Base-by-base conservation (phyloP, 1,140 invertebrate genomes). In the Batillaria attramentaria region DNA sequence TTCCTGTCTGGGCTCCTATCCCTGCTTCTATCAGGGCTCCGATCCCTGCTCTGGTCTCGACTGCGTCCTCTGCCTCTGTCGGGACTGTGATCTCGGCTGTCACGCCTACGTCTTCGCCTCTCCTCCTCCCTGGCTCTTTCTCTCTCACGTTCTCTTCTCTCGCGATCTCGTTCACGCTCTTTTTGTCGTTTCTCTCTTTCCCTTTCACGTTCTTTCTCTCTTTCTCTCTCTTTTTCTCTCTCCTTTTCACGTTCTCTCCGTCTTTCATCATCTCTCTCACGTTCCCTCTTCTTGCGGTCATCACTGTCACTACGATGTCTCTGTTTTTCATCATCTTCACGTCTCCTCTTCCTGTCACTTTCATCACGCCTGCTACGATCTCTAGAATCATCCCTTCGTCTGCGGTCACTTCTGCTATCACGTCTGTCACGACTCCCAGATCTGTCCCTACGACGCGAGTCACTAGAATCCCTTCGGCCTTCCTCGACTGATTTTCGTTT, bases 1-100 rank as follows among this genome's bases (percentile, higher is more conserved):
- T 81, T 74, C 72, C 83, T 79, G 6, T 81, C 73, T 69, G 83
- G 77, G 74, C 81, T 77, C n/a, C 79, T 37, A 31, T 78, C 54
- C 70, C 77, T 60, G 41, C 68, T 60, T 41, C 73, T 42, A 13
- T 35, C 50, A 60, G 39, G 60, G 33, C 60, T 72, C 16, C 57
- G 62, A 16, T 81, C 75, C 43, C 68, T 72, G 46, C 66, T n/a
- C n/a, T n/a, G n/a, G 13, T 35, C 50, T 69, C 50, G 60, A n/a
- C 60, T 72, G 18, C 57, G 62, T 20, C 79, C 75, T 43, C 68
- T 72, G 46, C 66, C 79, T 70, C 80, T 81, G 50, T 77, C 70
- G 18, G 66, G 72, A n/a, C 20, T 69, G 42, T 60, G 39, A 54
- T 80, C 60, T 46, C 13, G 65, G 46, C 54, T 18, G 10, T 69